Evolutionary conservation across 2,113 vertebrate species (phyloP).

Genomic region (Rhinopomastus cyanomelas): DNA sequence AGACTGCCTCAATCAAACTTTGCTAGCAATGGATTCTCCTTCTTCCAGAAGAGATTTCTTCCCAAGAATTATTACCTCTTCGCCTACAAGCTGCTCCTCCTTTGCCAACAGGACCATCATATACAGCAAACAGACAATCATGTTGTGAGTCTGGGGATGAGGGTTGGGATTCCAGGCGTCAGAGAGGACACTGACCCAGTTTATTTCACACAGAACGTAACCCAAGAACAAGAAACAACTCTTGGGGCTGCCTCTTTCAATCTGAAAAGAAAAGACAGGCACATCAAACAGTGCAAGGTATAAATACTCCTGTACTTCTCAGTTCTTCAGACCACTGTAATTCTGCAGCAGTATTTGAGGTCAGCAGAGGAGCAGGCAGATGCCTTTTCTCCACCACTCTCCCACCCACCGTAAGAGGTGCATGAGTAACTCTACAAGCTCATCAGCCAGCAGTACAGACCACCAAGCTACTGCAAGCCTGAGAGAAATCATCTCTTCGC

Average conservation of each 20-base stretch:
- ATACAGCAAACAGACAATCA: slow-evolving; percentile 92
- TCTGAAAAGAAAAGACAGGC: slow-evolving; percentile 68
- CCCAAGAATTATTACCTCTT: slow-evolving; percentile 78
- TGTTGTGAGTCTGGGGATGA: slow-evolving; percentile 72
- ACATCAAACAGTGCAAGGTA: background rate
- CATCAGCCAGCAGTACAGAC: background rate
- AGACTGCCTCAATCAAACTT: background rate
- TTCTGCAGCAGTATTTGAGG: background rate
- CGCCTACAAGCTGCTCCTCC: slow-evolving; percentile 84
- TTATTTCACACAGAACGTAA: slow-evolving; percentile 89
- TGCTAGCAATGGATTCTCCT: background rate
- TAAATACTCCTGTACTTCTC: background rate
- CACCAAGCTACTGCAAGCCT: background rate
- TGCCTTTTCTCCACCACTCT: background rate
- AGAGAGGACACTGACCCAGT: slow-evolving; percentile 93
- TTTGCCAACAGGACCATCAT: slow-evolving; percentile 94
- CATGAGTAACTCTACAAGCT: background rate
- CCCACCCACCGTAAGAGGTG: fast-evolving
- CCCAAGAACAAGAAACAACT: slow-evolving; percentile 96
- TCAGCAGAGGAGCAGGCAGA: background rate
- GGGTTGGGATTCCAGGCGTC: slow-evolving; percentile 83
- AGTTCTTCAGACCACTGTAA: background rate
- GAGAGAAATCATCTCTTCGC: background rate
- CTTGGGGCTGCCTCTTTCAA: slow-evolving; percentile 96
- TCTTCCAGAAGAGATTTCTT: background rate